These are phyloP conservation scores for Huso huso DNA, from an alignment of 2,797 vertebrate species.

Conservation along the genomic window DNA sequence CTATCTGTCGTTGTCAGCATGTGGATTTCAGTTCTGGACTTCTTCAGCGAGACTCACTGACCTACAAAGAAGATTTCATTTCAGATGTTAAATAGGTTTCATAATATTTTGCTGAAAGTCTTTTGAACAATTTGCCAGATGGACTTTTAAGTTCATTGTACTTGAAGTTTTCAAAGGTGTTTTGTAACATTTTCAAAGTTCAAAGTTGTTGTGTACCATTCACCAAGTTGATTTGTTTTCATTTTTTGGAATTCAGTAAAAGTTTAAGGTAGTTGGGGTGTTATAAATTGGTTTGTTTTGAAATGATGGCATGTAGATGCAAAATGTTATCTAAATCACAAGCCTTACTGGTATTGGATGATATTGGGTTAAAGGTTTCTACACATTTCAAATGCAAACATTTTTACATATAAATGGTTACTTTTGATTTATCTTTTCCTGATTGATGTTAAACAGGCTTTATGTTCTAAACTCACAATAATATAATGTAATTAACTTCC, in stretches of 20 bases:
- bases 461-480: no score
- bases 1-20: conserved; percentile 47
- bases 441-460: no score
- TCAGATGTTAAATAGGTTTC: conserved; percentile 57
- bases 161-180: conserved; percentile 88
- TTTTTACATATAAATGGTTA: no score
- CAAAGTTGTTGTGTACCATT: conserved; percentile 70
- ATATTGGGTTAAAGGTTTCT: no score
- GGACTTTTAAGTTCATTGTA: conserved; percentile 90
- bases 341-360: conserved; percentile 51
- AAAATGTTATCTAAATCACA: conserved; percentile 33
- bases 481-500: no score
- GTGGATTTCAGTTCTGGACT: conserved; percentile 40
- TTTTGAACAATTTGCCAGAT: conserved; percentile 78
- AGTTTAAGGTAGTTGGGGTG: no score
- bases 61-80: conserved; percentile 74
- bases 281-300: neutral
- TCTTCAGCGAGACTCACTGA: conserved; percentile 69
- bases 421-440: no score
- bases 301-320: conserved; percentile 16
- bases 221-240: conserved; percentile 41
- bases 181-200: conserved; percentile 70
- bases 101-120: conserved; percentile 55
- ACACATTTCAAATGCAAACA: no score
- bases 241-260: conserved; percentile 19